Conservation (phyloP, 1,140 invertebrate genomes). For the Drosophila sp. region DNA sequence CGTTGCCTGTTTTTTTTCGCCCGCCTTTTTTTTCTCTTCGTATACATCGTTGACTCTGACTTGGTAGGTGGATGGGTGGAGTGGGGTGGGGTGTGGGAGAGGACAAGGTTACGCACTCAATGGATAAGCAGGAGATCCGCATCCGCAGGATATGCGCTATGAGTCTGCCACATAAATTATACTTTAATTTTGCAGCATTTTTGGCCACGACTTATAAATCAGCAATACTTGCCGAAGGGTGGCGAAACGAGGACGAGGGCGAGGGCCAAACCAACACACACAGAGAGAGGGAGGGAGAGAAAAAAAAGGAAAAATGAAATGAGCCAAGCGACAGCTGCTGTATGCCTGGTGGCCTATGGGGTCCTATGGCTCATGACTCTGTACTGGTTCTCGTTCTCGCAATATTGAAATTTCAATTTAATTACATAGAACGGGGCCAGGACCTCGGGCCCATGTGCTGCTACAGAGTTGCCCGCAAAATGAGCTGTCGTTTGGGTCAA, state of each 20-base stretch:
- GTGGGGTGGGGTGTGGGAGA: background rate
- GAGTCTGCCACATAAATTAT: slow-evolving; percentile 72
- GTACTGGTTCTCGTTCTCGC: slow-evolving; percentile 34
- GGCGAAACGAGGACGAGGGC: background rate
- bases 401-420: slow-evolving; percentile 82
- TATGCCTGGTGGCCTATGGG: slow-evolving; percentile 15
- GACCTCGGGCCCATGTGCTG: slow-evolving; percentile 50
- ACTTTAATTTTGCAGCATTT: slow-evolving; percentile 81
- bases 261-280: slow-evolving; percentile 28
- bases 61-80: background rate
- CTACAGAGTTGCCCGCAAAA: slow-evolving; percentile 55
- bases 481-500: slow-evolving; percentile 60
- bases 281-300: background rate
- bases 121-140: slow-evolving; percentile 63
- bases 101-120: slow-evolving; percentile 50
- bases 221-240: slow-evolving; percentile 41
- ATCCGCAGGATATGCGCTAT: slow-evolving; percentile 38
- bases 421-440: slow-evolving; percentile 69
- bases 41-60: slow-evolving; percentile 48
- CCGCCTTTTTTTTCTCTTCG: slow-evolving; percentile 32
- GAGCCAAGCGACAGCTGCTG: slow-evolving; percentile 36
- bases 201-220: slow-evolving; percentile 80
- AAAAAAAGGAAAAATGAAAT: slow-evolving; percentile 33
- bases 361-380: slow-evolving; percentile 1
- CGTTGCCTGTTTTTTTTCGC: slow-evolving; percentile 8